Evolutionary conservation across 2,888 invertebrate genomes (phyloP), one percentile per base, ranked within the genome.

Genomic region (Drosophila suboccidentalis): DNA sequence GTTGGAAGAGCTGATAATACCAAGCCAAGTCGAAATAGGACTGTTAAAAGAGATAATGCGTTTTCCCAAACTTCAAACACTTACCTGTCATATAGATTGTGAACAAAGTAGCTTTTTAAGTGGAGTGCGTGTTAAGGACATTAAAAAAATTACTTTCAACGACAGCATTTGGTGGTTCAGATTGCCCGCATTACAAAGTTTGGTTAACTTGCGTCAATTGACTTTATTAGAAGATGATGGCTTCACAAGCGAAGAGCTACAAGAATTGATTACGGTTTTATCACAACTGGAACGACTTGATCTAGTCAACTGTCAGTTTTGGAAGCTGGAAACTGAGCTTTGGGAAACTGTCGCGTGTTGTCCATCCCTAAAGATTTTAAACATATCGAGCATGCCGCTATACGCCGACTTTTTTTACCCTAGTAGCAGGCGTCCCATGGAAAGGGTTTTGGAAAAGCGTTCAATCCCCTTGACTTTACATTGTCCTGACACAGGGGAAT

Each of bases 251-350:
- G 5, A 19, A 3, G 3, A 66, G 15, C 3, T 75, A 8, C 11
- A 43, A 2, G 9, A 19, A 17, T 8, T 55, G 9, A 11, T 75
- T 17, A 1, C 29, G 1, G 19, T 3, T 1, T 38, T 57, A 32
- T 60, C 68, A 3, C 13, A 9, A 4, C 22, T 75, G 44, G 49
- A 68, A 39, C 41, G 73, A 17, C 32, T 75, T 22, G 54, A 63
- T 68, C 22, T 78, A 8, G n/a, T 63, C 2, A 4, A 41, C 4
- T 38, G 26, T 11, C 26, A 34, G 46, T 15, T 59, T 10, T 72
- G 38, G 54, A 1, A n/a, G 2, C 13, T 15, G 13, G 78, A 73
- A 5, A 15, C 2, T 3, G 47, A 73, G 8, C 62, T 75, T n/a
- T 75, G 75, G 75, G 15, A 39, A 44, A 22, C 38, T 2, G 53